A percentile compares a stretch with the other conserved stretches of the same genome.
These are phyloP conservation scores for Hippoglossus stenolepis DNA, from an alignment of 2,113 vertebrate species.

Conservation along the genomic window DNA sequence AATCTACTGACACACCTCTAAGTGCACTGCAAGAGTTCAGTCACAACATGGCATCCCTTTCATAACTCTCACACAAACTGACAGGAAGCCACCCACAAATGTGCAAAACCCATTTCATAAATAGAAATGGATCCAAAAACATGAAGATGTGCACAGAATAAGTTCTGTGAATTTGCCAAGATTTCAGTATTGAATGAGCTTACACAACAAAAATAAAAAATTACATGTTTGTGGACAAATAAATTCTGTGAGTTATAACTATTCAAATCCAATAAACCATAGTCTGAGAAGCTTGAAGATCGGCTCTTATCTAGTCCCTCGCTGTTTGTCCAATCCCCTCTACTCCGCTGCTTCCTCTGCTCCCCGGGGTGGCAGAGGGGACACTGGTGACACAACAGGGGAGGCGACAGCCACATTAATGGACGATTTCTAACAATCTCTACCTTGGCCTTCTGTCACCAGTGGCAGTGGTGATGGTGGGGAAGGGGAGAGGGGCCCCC, in stretches of 20 bases:
- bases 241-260: not conserved
- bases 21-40: too few relatives aligned
- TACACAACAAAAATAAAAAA: too few relatives aligned
- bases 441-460: slow-evolving; percentile 68
- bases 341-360: slow-evolving; percentile 23
- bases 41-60: too few relatives aligned
- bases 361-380: slow-evolving; percentile 25
- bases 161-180: too few relatives aligned
- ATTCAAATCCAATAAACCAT: not conserved
- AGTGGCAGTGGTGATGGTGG: slow-evolving; percentile 39
- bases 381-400: slow-evolving; percentile 41
- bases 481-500: slow-evolving; percentile 8
- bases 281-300: slow-evolving; percentile 20
- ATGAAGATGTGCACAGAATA: too few relatives aligned
- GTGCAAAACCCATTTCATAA: too few relatives aligned
- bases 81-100: too few relatives aligned
- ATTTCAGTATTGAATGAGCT: too few relatives aligned
- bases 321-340: slow-evolving; percentile 11
- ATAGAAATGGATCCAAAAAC: too few relatives aligned
- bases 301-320: slow-evolving; percentile 26
- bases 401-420: slow-evolving; percentile 58
- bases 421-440: slow-evolving; percentile 43
- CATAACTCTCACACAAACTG: too few relatives aligned
- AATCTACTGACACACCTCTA: too few relatives aligned
- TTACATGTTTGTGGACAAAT: too few relatives aligned